Evolutionary conservation across 2,797 vertebrate genomes (phyloP).

Genomic region (Cynodonichthys magdalenae): DNA sequence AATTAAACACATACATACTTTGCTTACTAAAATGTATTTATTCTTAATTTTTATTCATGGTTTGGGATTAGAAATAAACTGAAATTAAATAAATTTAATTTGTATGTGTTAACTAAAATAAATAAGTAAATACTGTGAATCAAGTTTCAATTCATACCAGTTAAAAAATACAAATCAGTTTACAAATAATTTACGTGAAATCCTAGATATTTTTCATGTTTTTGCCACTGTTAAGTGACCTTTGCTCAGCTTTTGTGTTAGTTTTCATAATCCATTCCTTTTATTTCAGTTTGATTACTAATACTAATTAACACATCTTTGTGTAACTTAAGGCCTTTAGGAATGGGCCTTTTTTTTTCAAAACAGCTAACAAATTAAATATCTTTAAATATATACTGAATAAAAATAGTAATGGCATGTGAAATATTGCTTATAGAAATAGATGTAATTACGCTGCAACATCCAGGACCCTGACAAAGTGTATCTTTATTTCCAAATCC

Average conservation of each 20-base stretch:
- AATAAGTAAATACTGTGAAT: neutral
- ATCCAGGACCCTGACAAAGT: neutral
- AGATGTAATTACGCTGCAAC: neutral
- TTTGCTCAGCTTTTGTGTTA: neutral
- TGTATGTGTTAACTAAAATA: neutral
- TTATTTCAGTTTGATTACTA: neutral
- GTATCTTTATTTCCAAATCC: constrained; percentile 39
- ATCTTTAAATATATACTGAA: neutral
- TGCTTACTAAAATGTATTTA: neutral
- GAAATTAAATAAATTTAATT: neutral
- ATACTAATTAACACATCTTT: neutral
- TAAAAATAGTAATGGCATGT: neutral
- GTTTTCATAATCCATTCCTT: neutral
- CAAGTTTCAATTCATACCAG: neutral
- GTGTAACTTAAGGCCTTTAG: neutral
- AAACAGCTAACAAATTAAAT: neutral
- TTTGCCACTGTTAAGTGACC: neutral
- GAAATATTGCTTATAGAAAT: neutral
- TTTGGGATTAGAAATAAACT: constrained; percentile 20
- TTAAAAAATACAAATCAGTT: neutral
- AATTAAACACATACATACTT: neutral
- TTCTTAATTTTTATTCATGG: constrained; percentile 3
- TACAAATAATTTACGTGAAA: too few species aligned
- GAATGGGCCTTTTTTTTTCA: neutral
- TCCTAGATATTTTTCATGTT: neutral